Evolutionary conservation across 2,113 vertebrate species (phyloP).

Genomic region (Parus major): DNA sequence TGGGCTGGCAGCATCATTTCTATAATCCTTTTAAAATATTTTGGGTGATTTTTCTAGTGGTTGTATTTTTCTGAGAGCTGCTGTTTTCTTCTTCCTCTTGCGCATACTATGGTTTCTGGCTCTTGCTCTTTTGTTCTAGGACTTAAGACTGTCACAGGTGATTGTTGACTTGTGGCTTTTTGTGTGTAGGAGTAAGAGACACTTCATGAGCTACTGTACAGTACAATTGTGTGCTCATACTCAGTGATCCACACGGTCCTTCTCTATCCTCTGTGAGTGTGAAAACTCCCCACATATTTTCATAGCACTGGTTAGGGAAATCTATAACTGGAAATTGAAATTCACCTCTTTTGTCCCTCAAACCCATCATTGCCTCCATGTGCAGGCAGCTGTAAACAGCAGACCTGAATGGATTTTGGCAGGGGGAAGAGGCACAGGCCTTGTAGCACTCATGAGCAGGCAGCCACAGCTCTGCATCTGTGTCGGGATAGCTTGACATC

Average conservation of each 20-base stretch:
- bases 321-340: neutral
- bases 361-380: neutral
- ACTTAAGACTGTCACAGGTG: neutral
- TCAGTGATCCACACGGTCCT: fast-evolving
- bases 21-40: neutral
- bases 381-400: neutral
- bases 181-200: neutral
- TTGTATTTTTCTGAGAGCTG: neutral
- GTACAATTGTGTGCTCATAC: neutral
- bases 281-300: neutral
- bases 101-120: fast-evolving
- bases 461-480: neutral
- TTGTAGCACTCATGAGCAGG: neutral
- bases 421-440: neutral
- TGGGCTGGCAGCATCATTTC: neutral
- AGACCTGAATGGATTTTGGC: neutral
- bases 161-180: neutral
- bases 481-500: neutral
- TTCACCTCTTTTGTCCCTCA: neutral
- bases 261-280: neutral
- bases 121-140: neutral
- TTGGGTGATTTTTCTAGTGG: neutral
- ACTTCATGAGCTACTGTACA: neutral
- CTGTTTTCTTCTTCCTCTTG: neutral
- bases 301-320: neutral